A percentile compares a stretch with the other conserved stretches of the same genome.
Conservation (phyloP, 2,888 invertebrate genomes). For the Vannuccia rotundouncinata region DNA sequence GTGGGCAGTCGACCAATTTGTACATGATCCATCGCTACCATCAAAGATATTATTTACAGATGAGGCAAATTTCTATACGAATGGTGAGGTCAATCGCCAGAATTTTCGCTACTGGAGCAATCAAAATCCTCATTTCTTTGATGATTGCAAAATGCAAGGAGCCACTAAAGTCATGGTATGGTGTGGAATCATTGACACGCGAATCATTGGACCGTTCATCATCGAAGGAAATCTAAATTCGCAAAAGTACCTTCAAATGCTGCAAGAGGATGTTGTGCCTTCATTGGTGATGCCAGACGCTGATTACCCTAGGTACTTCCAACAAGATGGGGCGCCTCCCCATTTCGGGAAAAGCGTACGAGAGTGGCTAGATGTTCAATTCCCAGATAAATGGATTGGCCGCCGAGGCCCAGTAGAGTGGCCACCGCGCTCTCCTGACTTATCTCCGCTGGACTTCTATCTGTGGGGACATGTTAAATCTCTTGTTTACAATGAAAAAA, state of each 20-base stretch:
- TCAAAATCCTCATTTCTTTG: not conserved
- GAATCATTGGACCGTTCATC: not conserved
- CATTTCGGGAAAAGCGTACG: slow-evolving; percentile 23
- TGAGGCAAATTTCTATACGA: slow-evolving; percentile 1
- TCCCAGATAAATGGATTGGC: slow-evolving; percentile 31
- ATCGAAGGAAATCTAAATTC: slow-evolving; percentile 12
- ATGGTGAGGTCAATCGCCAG: slow-evolving; percentile 13
- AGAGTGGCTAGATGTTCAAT: slow-evolving; percentile 17
- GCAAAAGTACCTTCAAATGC: not conserved
- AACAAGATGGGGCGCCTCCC: slow-evolving; percentile 33
- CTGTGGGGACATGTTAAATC: slow-evolving; percentile 37
- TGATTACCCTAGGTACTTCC: not conserved
- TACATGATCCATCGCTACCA: not conserved
- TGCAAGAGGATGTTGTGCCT: not conserved
- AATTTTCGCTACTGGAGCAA: not conserved
- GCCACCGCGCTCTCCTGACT: slow-evolving; percentile 35
- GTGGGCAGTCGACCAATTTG: not conserved
- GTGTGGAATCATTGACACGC: slow-evolving; percentile 14
- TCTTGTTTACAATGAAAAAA: slow-evolving; percentile 8
- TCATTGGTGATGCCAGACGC: slow-evolving; percentile 4
- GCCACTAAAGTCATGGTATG: not conserved
- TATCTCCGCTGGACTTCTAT: slow-evolving; percentile 32
- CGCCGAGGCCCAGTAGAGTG: slow-evolving; percentile 35
- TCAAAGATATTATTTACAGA: not conserved
- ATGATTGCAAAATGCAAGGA: slow-evolving; percentile 4